phyloP scores from a whole-genome alignment of 2,888 invertebrate species.

The Macaria notata region DNA sequence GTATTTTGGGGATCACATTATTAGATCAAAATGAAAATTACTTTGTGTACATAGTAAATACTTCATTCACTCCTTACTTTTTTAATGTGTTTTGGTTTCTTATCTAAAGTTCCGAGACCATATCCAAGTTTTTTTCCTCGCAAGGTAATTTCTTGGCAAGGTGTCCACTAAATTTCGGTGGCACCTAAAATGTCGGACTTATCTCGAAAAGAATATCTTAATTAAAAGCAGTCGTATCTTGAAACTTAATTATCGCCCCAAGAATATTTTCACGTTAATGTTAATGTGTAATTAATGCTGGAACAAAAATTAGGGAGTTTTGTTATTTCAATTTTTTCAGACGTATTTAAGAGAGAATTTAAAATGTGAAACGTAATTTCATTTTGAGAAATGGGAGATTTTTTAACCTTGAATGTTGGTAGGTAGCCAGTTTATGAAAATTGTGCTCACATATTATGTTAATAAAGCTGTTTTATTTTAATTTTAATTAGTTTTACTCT shows the following conservation, averaged over 20 bases:
- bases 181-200: slow-evolving; percentile 15
- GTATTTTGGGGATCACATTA: too few relatives aligned
- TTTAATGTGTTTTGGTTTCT: too few relatives aligned
- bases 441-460: too few relatives aligned
- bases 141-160: neutral
- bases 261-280: slow-evolving; percentile 37
- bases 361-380: neutral
- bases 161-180: slow-evolving; percentile 8
- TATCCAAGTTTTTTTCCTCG: too few relatives aligned
- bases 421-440: too few relatives aligned
- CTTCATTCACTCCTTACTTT: too few relatives aligned
- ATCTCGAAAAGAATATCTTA: slow-evolving; percentile 36
- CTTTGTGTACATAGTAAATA: too few relatives aligned
- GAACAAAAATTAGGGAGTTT: slow-evolving; percentile 29
- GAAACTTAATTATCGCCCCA: slow-evolving; percentile 32
- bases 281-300: slow-evolving; percentile 36
- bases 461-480: too few relatives aligned
- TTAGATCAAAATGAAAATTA: too few relatives aligned
- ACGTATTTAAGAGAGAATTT: slow-evolving; percentile 6
- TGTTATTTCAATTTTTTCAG: slow-evolving; percentile 1
- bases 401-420: too few relatives aligned
- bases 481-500: too few relatives aligned
- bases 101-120: too few relatives aligned
- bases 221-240: slow-evolving; percentile 30
- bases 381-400: neutral